Base-by-base conservation (phyloP, 1,140 invertebrate species). In the Eriosoma lanigerum region DNA sequence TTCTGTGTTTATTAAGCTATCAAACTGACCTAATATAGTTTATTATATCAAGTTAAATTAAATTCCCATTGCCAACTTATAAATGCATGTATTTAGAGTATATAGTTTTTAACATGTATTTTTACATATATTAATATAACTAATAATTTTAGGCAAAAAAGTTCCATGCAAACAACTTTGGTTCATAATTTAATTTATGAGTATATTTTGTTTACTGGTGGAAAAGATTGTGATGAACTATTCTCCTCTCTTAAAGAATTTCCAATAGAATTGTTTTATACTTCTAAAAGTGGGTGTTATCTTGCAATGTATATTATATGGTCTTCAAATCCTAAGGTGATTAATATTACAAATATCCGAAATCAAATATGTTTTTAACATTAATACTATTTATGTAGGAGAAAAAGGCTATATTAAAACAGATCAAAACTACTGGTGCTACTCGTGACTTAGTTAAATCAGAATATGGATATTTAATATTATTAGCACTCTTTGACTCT, bases 401-500 rank as follows among this genome's bases (percentile, higher is more conserved):
- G 81, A 87, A 75, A 85, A 88, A 91, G 89, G 87, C 88, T 50
- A 89, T 92, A 13, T 89, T 91, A 73, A 98, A 97, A 88, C 87
- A 90, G 60, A 89, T 98, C 6, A 97, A 97, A 86, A 46, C 38
- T 24, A 78, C 56, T 62, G 92, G 92, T 64, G 91, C 96, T 86
- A 88, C 96, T 4, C 87, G 91, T 15, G 91, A 93, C 82, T 89
- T 97, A 13, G 91, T 91, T 26, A 90, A 89, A 50, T 95, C 97
- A 82, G 94, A 98, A 85, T 90, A 95, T 84, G 95, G 95, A 0
- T 92, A 96, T 85, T 86, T 94, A 24, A 90, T 95, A 12, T 85
- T 98, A 46, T 87, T 97, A 78, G 90, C 93, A 1, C 88, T 98
- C 64, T 91, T 98, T 82, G 96, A 98, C 85, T 89, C 89, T n/a